These are phyloP conservation scores for Drosophila takahashii DNA, from an alignment of 1,140 invertebrate species.

Conservation along the genomic window DNA sequence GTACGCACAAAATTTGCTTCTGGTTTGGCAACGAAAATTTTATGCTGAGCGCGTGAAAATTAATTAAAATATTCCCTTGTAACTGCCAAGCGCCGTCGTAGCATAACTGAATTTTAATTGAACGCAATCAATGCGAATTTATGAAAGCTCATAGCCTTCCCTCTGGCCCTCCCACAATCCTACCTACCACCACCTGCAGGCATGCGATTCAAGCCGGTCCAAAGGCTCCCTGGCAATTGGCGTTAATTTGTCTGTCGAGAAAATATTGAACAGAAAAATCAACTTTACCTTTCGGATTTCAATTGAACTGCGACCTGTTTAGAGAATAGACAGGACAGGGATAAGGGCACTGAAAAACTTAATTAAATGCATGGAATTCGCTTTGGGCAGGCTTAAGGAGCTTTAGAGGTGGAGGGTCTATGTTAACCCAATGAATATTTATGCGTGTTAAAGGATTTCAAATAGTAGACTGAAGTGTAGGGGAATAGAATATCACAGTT, in stretches of 20 bases:
- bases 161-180: slow-evolving; percentile 3
- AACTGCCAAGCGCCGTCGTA: slow-evolving; percentile 71
- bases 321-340: background rate
- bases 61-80: slow-evolving; percentile 83
- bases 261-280: slow-evolving; percentile 75
- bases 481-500: slow-evolving; percentile 21
- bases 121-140: slow-evolving; percentile 83
- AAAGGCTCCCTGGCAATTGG: slow-evolving; percentile 54
- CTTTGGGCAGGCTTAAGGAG: background rate
- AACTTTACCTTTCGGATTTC: slow-evolving; percentile 62
- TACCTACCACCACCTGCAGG: slow-evolving; percentile 7
- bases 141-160: slow-evolving; percentile 48
- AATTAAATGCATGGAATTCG: slow-evolving; percentile 46
- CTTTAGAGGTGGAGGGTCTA: background rate
- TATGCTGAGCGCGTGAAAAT: slow-evolving; percentile 83
- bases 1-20: slow-evolving; percentile 36
- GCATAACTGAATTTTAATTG: slow-evolving; percentile 84
- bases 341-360: slow-evolving; percentile 19
- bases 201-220: slow-evolving; percentile 42
- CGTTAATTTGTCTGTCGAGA: slow-evolving; percentile 80
- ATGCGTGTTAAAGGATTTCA: slow-evolving; percentile 30
- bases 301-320: slow-evolving; percentile 42
- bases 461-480: background rate
- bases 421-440: slow-evolving; percentile 40
- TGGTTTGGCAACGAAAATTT: slow-evolving; percentile 63